Percentiles rank a stretch among this genome's conserved stretches.
These are phyloP conservation scores for Neelides sp. DNA, from an alignment of 1,140 invertebrate genomes.

Conservation along the genomic window DNA sequence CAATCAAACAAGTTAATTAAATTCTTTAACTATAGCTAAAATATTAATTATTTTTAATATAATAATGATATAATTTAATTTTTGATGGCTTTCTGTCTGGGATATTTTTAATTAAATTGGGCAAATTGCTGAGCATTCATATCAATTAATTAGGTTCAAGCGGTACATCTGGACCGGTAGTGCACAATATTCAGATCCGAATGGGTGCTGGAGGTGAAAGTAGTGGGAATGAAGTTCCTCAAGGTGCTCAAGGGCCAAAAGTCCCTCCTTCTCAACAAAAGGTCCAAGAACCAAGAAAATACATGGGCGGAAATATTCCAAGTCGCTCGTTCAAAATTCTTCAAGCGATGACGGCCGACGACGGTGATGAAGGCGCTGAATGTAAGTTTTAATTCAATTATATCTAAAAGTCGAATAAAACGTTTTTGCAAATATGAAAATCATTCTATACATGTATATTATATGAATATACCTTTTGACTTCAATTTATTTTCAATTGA, in stretches of 20 bases:
- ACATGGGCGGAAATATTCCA: constrained; percentile 68
- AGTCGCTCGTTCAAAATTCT: constrained; percentile 72
- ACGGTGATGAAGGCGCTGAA: constrained; percentile 39
- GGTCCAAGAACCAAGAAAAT: constrained; percentile 57
- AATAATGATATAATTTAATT: not conserved
- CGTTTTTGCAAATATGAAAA: not conserved
- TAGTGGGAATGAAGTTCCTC: too few species aligned
- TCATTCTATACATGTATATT: too few species aligned
- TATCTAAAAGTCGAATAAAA: not conserved
- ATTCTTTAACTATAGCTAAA: not conserved
- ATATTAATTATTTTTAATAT: not conserved
- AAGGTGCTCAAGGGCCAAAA: constrained; percentile 33
- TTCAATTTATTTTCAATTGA: too few species aligned
- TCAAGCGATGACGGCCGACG: constrained; percentile 59
- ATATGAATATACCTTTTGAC: too few species aligned
- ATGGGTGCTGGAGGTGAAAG: too few species aligned
- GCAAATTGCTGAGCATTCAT: too few species aligned
- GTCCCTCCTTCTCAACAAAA: constrained; percentile 54
- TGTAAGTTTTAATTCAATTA: constrained; percentile 13
- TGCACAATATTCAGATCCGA: constrained; percentile 26
- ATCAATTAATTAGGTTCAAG: too few species aligned
- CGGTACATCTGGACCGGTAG: constrained; percentile 14
- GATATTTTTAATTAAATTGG: not conserved
- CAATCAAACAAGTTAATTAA: not conserved
- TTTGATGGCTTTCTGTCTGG: not conserved